Base-by-base conservation (phyloP, 2,113 vertebrate species). In the Vombatus ursinus region DNA sequence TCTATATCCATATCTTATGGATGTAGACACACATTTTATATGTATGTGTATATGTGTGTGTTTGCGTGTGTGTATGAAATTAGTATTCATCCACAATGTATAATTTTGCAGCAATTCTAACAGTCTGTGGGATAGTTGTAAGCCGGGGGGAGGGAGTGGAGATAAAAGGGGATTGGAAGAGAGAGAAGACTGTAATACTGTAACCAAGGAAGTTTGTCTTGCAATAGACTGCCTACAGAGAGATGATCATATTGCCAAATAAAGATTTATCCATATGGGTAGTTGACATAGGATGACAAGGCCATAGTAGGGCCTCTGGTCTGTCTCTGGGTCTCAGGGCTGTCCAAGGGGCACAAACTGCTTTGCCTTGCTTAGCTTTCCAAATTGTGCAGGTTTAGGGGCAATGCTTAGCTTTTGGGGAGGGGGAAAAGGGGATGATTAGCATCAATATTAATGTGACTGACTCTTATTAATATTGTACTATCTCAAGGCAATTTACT, bases 391-490 rank as follows among this genome's bases (percentile, higher is more conserved):
- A 23, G n/a, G n/a, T 44, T 84, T 7, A 44, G n/a, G 31, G 8
- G 68, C 14, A 44, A 84, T 44, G n/a, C 68, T 44, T 84, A 8
- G n/a, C n/a, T 84, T 84, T 44, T 23, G n/a, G 68, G 68, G 68
- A 84, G n/a, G 68, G 37, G 7, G 37, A 44, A 84, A 44, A 2
- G 7, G 19, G 6, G 31, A 84, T 84, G 68, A 84, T 44, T 84
- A 84, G 19, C 16, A 84, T 90, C 93, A 89, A 61, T 93, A 52
- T 92, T 95, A 96, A 92, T 68, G 93, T 84, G 92, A n/a, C 95
- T 95, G 84, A 90, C n/a, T 93, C 52, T 95, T 91, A 52, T 54
- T 94, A 90, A 91, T 96, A 93, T 61, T 77, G 90, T 95, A 95
- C 96, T 68, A 94, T 95, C 89, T 84, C 68, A 31, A 37, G 48